phyloP scores from a whole-genome alignment of 2,888 invertebrate genomes.

The Cheilosia impressa region DNA sequence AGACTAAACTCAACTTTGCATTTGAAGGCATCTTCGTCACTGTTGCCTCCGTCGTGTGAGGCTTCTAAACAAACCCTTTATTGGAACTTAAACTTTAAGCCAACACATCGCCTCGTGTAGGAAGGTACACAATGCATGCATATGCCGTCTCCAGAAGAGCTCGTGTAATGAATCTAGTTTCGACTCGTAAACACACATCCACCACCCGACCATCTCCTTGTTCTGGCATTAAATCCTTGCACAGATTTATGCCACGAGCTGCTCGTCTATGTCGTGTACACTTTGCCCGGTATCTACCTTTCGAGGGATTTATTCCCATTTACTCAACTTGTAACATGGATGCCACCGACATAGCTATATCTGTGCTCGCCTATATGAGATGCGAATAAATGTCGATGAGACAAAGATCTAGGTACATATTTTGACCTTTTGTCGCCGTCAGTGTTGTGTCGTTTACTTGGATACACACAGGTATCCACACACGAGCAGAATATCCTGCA shows the following conservation, averaged over 20 bases:
- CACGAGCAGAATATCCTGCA: conserved; percentile 12
- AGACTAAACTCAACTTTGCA: conserved; percentile 33
- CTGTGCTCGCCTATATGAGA: neutral
- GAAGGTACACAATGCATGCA: neutral
- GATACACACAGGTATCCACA: conserved; percentile 8
- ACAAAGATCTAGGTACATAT: conserved; percentile 56
- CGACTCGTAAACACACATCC: conserved; percentile 45
- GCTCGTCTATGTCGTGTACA: neutral
- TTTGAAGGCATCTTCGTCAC: neutral
- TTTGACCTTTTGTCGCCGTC: conserved; percentile 58
- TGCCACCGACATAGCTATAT: conserved; percentile 11
- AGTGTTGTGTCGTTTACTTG: conserved; percentile 34
- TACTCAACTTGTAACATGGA: conserved; percentile 48
- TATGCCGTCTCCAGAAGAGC: conserved; percentile 25
- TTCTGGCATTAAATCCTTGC: conserved; percentile 28
- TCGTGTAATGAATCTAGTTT: conserved; percentile 63
- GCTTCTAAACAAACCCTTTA: no score
- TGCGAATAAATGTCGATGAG: conserved; percentile 33
- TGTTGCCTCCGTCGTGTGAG: no score
- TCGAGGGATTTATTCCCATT: conserved; percentile 59
- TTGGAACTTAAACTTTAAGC: conserved; percentile 37
- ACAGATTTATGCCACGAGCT: conserved; percentile 40
- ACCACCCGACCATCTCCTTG: neutral
- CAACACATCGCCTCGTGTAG: conserved; percentile 8
- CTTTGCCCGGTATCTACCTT: conserved; percentile 45